Evolutionary conservation across 2,797 vertebrate genomes (phyloP), one percentile per base, ranked within the genome.

Genomic region (Pseudomugil gertrudae): DNA sequence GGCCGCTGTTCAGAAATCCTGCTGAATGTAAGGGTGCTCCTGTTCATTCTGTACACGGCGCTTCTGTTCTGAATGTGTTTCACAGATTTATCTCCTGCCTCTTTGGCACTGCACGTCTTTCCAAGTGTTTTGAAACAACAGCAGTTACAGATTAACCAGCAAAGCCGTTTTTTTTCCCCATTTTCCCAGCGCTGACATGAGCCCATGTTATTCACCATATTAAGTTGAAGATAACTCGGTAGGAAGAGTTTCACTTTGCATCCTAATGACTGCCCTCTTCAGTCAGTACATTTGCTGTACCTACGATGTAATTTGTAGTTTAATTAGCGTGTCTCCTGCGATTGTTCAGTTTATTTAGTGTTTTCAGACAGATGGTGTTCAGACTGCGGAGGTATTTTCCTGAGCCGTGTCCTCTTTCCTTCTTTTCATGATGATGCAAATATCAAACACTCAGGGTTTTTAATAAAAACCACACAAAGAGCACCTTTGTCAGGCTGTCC

Each of bases 391-490:
- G 43, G 50, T 54, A 50, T 82, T 78, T 80, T 53, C 56, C 57
- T 33, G 19, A 62, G 63, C 43, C 56, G 3, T 8, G 47, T 32
- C 32, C 23, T 69, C 55, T 69, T 51, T 56, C 50, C 57, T 48
- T 62, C 66, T 66, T 76, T 66, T 78, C 61, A 53, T 57, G 58
- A 63, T 59, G 50, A 65, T 70, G 63, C 78, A 66, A 84, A 88
- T 88, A 78, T 74, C 85, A 83, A 87, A 65, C 63, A 23, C 66
- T 23, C 26, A 64, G 53, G 36, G 52, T 66, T 80, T 81, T 77
- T 74, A 82, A 88, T 88, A 65, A 86, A n/a, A 82, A 58, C 38
- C 29, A 35, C 81, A 90, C 88, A 91, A 91, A 80, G 74, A 58
- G 9, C 9, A 55, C 64, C 80, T 84, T 85, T 91, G 80, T 91